A percentile compares a stretch with the other conserved stretches of the same genome.
These are phyloP conservation scores for Aquatica leii DNA, from an alignment of 2,888 invertebrate species.

Conservation along the genomic window DNA sequence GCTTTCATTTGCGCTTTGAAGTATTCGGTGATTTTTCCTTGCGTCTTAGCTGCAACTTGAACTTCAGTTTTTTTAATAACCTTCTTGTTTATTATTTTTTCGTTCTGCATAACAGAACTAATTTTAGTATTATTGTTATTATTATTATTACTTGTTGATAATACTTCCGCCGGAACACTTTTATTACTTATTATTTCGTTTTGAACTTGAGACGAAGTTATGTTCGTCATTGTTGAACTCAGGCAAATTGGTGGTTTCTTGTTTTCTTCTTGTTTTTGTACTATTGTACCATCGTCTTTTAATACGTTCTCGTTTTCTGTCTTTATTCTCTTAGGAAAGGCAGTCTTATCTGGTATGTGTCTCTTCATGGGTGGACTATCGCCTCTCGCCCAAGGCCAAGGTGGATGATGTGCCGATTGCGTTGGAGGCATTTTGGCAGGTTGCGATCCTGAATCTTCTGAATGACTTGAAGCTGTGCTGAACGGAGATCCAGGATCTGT, in stretches of 20 bases:
- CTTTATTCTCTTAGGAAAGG: constrained; percentile 51
- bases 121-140: constrained; percentile 39
- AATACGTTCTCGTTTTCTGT: constrained; percentile 41
- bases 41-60: constrained; percentile 58
- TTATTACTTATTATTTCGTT: constrained; percentile 21
- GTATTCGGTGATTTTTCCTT: constrained; percentile 85
- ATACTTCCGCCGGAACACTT: constrained; percentile 31
- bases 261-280: constrained; percentile 37
- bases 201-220: constrained; percentile 15
- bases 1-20: constrained; percentile 86
- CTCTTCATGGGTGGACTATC: constrained; percentile 43
- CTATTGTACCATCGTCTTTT: constrained; percentile 33
- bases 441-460: constrained; percentile 57
- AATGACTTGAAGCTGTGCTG: constrained; percentile 70
- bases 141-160: constrained; percentile 22
- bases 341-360: constrained; percentile 46
- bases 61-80: constrained; percentile 34
- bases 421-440: constrained; percentile 57
- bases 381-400: constrained; percentile 49
- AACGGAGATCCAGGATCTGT: constrained; percentile 88
- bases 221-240: constrained; percentile 32
- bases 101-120: constrained; percentile 43
- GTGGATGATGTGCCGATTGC: constrained; percentile 48
- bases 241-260: constrained; percentile 54
- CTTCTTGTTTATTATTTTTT: constrained; percentile 35